Evolutionary conservation across 2,888 invertebrate species (phyloP).

Genomic region (Balanococcus diminutus): DNA sequence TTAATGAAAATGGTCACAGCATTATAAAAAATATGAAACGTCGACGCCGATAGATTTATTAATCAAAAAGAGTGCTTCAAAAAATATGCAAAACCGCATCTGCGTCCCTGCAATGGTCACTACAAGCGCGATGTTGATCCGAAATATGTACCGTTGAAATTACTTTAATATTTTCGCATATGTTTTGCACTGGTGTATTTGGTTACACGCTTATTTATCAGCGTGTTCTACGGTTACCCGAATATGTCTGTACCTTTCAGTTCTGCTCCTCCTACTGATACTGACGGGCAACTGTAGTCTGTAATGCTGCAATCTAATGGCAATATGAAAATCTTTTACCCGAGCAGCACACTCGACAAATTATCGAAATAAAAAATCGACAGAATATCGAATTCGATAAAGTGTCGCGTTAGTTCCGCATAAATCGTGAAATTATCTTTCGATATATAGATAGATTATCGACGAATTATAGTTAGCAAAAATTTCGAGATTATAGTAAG

Average conservation of each 20-base stretch:
- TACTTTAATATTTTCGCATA: slow-evolving; percentile 3
- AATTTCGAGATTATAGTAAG: no score
- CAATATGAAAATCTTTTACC: not conserved
- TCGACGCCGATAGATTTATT: slow-evolving; percentile 5
- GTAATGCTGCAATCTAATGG: not conserved
- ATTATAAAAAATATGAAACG: not conserved
- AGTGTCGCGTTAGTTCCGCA: no score
- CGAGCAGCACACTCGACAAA: no score
- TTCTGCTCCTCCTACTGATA: not conserved
- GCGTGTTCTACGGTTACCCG: not conserved
- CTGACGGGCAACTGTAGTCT: not conserved
- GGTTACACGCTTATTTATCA: not conserved
- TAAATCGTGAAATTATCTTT: no score
- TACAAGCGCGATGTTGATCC: not conserved
- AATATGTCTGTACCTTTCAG: not conserved
- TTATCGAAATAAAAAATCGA: no score
- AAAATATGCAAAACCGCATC: not conserved
- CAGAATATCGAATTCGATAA: no score
- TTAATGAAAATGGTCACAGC: not conserved
- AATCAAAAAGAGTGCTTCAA: slow-evolving; percentile 12
- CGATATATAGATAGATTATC: no score
- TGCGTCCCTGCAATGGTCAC: slow-evolving; percentile 13
- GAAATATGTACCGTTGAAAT: slow-evolving; percentile 22
- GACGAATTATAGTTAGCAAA: no score
- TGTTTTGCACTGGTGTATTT: slow-evolving; percentile 1